Evolutionary conservation across 1,140 invertebrate genomes (phyloP).

Genomic region (Zophobas morio): DNA sequence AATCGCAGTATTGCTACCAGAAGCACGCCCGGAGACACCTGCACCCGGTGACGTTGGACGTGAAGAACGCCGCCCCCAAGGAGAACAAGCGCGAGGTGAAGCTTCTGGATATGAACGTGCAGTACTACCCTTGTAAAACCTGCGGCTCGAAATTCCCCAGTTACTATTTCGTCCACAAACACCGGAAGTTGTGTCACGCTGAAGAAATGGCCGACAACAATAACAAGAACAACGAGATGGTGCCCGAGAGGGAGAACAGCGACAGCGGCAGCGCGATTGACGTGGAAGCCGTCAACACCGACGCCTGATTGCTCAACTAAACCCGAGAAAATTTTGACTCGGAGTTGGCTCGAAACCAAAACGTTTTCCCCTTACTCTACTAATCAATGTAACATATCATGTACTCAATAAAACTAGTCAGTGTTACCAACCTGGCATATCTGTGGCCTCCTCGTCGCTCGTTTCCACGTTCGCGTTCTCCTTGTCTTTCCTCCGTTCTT

Average conservation of each 20-base stretch:
- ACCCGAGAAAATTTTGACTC: too few species aligned
- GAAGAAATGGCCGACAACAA: conserved; percentile 70
- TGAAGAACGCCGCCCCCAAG: conserved; percentile 53
- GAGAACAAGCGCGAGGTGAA: conserved; percentile 72
- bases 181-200: conserved; percentile 87
- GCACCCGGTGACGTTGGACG: conserved; percentile 69
- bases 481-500: conserved; percentile 70
- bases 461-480: conserved; percentile 67
- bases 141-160: conserved; percentile 93
- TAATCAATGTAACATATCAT: conserved; percentile 1
- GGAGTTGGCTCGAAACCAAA: too few species aligned
- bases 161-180: conserved; percentile 95
- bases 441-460: conserved; percentile 68
- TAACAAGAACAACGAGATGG: conserved; percentile 64
- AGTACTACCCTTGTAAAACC: conserved; percentile 93
- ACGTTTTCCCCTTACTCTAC: neutral
- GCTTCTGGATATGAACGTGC: conserved; percentile 84
- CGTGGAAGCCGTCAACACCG: conserved; percentile 59
- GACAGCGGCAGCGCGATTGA: conserved; percentile 62
- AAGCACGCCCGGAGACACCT: conserved; percentile 84
- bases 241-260: conserved; percentile 54
- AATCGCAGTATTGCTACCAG: conserved; percentile 86
- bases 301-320: conserved; percentile 22
- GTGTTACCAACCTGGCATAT: conserved; percentile 67
- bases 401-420: neutral